phyloP scores from a whole-genome alignment of 2,888 invertebrate genomes.

The Phasia obesa region DNA sequence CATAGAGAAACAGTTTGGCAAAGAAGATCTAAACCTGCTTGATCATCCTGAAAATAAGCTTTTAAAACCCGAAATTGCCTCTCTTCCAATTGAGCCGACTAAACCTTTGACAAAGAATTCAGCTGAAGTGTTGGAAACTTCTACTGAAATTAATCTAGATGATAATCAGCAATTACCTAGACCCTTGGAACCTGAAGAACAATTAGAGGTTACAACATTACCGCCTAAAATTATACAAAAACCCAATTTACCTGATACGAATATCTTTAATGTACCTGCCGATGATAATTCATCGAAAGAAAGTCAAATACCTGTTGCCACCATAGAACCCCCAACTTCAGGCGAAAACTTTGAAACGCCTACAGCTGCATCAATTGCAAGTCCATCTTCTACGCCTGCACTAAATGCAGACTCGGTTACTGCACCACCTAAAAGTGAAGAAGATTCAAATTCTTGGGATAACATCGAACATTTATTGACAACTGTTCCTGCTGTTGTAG shows the following conservation, averaged over 20 bases:
- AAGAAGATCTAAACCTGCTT: slow-evolving; percentile 69
- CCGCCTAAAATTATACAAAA: slow-evolving; percentile 52
- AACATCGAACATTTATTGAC: slow-evolving; percentile 79
- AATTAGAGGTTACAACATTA: slow-evolving; percentile 47
- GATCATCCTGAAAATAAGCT: slow-evolving; percentile 71
- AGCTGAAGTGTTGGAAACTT: slow-evolving; percentile 51
- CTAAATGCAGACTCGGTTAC: slow-evolving; percentile 48
- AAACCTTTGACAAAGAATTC: slow-evolving; percentile 28
- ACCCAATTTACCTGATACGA: slow-evolving; percentile 73
- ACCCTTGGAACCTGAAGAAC: slow-evolving; percentile 70
- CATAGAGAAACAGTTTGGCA: slow-evolving; percentile 74
- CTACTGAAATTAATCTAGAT: slow-evolving; percentile 59
- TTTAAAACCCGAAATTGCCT: slow-evolving; percentile 56
- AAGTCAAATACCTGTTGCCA: slow-evolving; percentile 60
- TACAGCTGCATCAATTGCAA: slow-evolving; percentile 20
- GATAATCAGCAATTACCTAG: slow-evolving; percentile 73
- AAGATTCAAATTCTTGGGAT: slow-evolving; percentile 78
- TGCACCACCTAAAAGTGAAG: slow-evolving; percentile 65
- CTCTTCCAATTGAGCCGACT: slow-evolving; percentile 44
- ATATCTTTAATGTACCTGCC: slow-evolving; percentile 77
- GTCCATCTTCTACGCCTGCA: slow-evolving; percentile 42
- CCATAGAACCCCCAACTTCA: slow-evolving; percentile 18
- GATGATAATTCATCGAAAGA: slow-evolving; percentile 56
- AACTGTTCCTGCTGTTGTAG: slow-evolving; percentile 73
- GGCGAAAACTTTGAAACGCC: slow-evolving; percentile 28